These are phyloP conservation scores for Thelaira solivaga DNA, from an alignment of 2,888 invertebrate species.

Conservation along the genomic window DNA sequence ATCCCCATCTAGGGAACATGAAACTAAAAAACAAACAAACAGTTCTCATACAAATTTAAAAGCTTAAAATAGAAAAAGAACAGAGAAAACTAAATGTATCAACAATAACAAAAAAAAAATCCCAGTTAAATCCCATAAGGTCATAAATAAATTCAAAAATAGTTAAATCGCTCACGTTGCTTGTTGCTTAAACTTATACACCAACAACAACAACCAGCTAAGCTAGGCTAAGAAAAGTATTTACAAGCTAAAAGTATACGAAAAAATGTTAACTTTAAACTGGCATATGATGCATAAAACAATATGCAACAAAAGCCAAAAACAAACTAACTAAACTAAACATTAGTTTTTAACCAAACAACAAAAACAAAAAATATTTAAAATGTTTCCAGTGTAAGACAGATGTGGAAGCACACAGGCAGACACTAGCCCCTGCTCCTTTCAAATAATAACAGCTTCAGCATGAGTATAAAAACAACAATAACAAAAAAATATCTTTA, in stretches of 20 bases:
- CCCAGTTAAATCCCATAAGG: conserved; percentile 69
- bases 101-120: conserved; percentile 54
- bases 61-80: conserved; percentile 4
- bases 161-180: conserved; percentile 66
- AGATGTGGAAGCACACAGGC: conserved; percentile 11
- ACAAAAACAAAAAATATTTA: not conserved
- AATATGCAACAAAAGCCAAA: conserved; percentile 17
- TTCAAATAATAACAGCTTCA: not conserved
- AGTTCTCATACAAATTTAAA: not conserved
- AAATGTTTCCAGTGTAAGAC: not conserved
- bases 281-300: conserved; percentile 44
- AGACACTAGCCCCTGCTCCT: too few species aligned
- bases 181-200: conserved; percentile 18
- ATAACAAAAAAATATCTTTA: conserved; percentile 25
- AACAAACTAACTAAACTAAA: conserved; percentile 10
- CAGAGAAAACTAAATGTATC: conserved; percentile 58
- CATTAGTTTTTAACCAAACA: not conserved
- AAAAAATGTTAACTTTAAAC: conserved; percentile 22
- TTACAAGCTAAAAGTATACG: not conserved
- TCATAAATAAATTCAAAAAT: conserved; percentile 73
- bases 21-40: conserved; percentile 13
- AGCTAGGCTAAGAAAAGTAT: not conserved
- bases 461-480: too few species aligned
- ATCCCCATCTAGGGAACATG: conserved; percentile 28
- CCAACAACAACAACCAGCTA: not conserved